phyloP scores from a whole-genome alignment of 2,888 invertebrate genomes.

The Oligia fasciuncula region DNA sequence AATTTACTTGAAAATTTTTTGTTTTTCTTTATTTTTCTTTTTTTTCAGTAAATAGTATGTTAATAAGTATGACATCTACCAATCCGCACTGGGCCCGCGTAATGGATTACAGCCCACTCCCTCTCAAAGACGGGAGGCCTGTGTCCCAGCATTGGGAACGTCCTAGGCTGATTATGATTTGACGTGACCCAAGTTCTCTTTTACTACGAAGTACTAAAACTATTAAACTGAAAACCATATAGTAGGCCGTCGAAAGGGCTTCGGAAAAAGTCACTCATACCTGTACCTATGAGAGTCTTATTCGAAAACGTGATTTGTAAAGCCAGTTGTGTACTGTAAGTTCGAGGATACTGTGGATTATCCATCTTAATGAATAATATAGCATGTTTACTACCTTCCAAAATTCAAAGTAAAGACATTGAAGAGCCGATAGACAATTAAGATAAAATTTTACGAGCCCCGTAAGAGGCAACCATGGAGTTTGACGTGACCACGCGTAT shows the following conservation, averaged over 20 bases:
- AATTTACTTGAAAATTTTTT: too few species aligned
- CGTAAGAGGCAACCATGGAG: constrained; percentile 72
- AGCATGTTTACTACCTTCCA: constrained; percentile 7
- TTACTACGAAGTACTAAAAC: neutral
- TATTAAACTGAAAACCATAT: too few species aligned
- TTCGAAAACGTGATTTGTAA: neutral
- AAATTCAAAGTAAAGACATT: constrained; percentile 32
- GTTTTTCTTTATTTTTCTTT: too few species aligned
- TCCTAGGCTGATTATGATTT: neutral
- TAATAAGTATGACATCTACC: too few species aligned
- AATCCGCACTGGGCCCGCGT: neutral
- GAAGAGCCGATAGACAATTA: constrained; percentile 49
- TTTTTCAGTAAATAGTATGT: too few species aligned
- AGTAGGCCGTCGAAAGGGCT: neutral
- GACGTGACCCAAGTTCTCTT: neutral
- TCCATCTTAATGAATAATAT: constrained; percentile 30
- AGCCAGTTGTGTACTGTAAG: neutral
- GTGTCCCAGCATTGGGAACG: neutral
- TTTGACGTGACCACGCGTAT: constrained; percentile 82
- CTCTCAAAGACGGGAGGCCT: neutral
- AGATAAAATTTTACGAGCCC: constrained; percentile 50
- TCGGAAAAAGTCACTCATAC: too few species aligned
- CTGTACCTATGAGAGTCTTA: neutral
- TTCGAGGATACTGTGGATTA: neutral
- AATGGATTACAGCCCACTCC: neutral